phyloP scores from a whole-genome alignment of 35 echinoderm and acorn worm species.

The Lytechinus pictus region DNA sequence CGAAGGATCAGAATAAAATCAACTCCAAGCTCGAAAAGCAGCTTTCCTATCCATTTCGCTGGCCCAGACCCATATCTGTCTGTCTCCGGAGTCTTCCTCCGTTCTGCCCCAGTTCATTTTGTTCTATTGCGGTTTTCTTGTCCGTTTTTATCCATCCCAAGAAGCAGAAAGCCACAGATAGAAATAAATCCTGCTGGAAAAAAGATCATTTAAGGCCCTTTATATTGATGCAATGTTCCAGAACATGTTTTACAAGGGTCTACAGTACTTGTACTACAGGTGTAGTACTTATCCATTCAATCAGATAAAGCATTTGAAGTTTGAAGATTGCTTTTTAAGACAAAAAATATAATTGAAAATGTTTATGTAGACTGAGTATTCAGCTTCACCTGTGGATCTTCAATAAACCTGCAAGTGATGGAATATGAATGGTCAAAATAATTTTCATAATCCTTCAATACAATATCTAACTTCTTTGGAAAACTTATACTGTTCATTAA shows the following conservation, averaged over 20 bases:
- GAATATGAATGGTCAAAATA: too few relatives aligned
- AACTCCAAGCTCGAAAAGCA: not conserved
- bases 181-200: not conserved
- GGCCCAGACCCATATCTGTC: constrained; percentile 10
- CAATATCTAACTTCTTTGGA: too few relatives aligned
- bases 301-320: too few relatives aligned
- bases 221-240: not conserved
- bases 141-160: not conserved
- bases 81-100: not conserved
- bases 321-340: too few relatives aligned
- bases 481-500: too few relatives aligned
- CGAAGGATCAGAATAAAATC: not conserved
- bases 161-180: not conserved
- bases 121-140: not conserved
- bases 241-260: not conserved
- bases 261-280: too few relatives aligned
- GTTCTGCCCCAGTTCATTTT: not conserved
- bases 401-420: too few relatives aligned
- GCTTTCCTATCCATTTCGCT: not conserved
- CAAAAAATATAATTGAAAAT: too few relatives aligned
- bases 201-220: not conserved
- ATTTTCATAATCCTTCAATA: too few relatives aligned
- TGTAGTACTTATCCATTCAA: too few relatives aligned
- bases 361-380: too few relatives aligned
- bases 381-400: too few relatives aligned